Conservation (phyloP, 1,140 invertebrate species). For the Drosophila sp. region DNA sequence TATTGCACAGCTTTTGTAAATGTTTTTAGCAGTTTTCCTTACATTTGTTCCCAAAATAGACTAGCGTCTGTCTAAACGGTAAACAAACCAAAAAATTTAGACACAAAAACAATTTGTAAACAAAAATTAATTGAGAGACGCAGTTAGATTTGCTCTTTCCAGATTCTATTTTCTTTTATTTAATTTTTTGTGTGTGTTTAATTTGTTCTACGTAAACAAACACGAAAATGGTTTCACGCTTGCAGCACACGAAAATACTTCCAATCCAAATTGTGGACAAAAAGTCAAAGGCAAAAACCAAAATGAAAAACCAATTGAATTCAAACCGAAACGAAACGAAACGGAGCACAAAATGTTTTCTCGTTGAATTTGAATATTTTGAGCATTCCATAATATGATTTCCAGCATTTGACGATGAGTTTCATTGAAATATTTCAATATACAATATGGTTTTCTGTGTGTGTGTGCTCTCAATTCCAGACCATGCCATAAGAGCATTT, state of each 20-base stretch:
- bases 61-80: slow-evolving; percentile 27
- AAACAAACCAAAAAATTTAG: slow-evolving; percentile 74
- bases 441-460: slow-evolving; percentile 39
- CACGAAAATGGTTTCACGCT: slow-evolving; percentile 75
- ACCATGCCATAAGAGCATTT: slow-evolving; percentile 34
- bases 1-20: slow-evolving; percentile 8
- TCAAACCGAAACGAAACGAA: slow-evolving; percentile 44
- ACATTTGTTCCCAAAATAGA: slow-evolving; percentile 65
- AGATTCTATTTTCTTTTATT: slow-evolving; percentile 32
- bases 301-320: slow-evolving; percentile 39
- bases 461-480: slow-evolving; percentile 39
- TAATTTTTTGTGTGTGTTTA: slow-evolving; percentile 49
- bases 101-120: slow-evolving; percentile 80
- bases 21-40: slow-evolving; percentile 44
- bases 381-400: slow-evolving; percentile 76
- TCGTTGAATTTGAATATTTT: slow-evolving; percentile 70
- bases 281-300: slow-evolving; percentile 35
- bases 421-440: slow-evolving; percentile 52
- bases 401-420: slow-evolving; percentile 47
- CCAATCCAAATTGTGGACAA: slow-evolving; percentile 63
- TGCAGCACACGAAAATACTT: slow-evolving; percentile 79
- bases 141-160: slow-evolving; percentile 44
- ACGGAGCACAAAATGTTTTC: too few relatives aligned
- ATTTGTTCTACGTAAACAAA: slow-evolving; percentile 74
- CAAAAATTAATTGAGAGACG: slow-evolving; percentile 52